phyloP scores from a whole-genome alignment of 1,140 invertebrate species.

The Nebria ingens region DNA sequence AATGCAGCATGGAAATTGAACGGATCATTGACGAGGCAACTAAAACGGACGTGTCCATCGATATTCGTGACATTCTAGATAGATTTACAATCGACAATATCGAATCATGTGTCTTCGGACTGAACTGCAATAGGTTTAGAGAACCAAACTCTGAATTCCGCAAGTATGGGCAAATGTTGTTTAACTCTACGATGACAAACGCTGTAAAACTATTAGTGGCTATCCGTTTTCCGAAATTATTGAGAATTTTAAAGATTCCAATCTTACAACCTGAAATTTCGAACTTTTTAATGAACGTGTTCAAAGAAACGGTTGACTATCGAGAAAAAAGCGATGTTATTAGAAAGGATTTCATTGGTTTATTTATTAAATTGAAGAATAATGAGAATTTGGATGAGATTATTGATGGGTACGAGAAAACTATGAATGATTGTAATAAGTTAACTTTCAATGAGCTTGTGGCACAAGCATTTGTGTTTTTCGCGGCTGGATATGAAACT shows the following conservation, averaged over 20 bases:
- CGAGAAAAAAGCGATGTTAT: constrained; percentile 35
- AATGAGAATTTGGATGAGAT: constrained; percentile 11
- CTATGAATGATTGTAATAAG: constrained; percentile 4
- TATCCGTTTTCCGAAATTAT: constrained; percentile 14
- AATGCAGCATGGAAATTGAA: constrained; percentile 23
- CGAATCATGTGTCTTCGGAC: constrained; percentile 44
- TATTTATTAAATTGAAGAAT: constrained; percentile 32
- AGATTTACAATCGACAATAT: constrained; percentile 51
- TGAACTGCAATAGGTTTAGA: constrained; percentile 42
- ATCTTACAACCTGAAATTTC: constrained; percentile 22
- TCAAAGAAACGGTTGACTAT: constrained; percentile 36
- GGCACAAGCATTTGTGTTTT: constrained; percentile 33
- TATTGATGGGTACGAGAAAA: constrained; percentile 13
- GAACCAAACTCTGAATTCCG: constrained; percentile 33
- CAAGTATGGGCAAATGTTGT: constrained; percentile 24
- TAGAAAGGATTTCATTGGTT: constrained; percentile 44
- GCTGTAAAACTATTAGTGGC: not conserved
- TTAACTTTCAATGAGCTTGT: constrained; percentile 27
- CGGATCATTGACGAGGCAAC: constrained; percentile 17
- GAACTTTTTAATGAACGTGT: constrained; percentile 35
- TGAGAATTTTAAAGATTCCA: constrained; percentile 8
- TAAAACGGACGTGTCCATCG: constrained; percentile 36
- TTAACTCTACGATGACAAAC: constrained; percentile 15
- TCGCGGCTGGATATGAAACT: constrained; percentile 18
- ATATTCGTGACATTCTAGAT: constrained; percentile 36